These are phyloP conservation scores for Morpho deidamia DNA, from an alignment of 2,888 invertebrate genomes.

Conservation along the genomic window DNA sequence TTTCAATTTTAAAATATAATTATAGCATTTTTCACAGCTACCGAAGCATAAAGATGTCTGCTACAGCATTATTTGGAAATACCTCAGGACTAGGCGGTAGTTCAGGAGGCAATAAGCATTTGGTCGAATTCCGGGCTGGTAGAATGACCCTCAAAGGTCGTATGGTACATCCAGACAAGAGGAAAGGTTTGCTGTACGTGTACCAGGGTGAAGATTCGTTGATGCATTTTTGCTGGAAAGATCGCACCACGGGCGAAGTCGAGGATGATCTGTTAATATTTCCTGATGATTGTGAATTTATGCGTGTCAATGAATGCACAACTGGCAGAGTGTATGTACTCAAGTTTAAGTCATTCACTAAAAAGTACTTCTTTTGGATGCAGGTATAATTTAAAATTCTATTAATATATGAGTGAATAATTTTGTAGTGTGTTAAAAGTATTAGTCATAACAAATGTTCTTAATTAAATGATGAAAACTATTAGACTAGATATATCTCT, in stretches of 20 bases:
- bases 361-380: slow-evolving; percentile 98
- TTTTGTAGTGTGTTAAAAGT: not conserved
- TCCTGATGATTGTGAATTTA: slow-evolving; percentile 99
- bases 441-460: too few species aligned
- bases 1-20: too few species aligned
- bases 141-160: slow-evolving; percentile 97
- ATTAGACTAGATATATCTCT: too few species aligned
- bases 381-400: slow-evolving; percentile 80
- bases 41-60: slow-evolving; percentile 65
- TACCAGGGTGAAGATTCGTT: slow-evolving; percentile 98
- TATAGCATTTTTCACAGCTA: not conserved
- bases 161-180: slow-evolving; percentile 95
- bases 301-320: slow-evolving; percentile 95
- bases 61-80: slow-evolving; percentile 87
- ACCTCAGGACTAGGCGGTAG: slow-evolving; percentile 86
- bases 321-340: slow-evolving; percentile 97
- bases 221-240: slow-evolving; percentile 99
- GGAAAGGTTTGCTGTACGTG: slow-evolving; percentile 96
- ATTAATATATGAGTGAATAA: not conserved
- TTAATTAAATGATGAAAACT: too few species aligned
- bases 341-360: slow-evolving; percentile 95
- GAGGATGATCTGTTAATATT: slow-evolving; percentile 99
- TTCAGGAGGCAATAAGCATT: slow-evolving; percentile 90
- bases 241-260: slow-evolving; percentile 92
- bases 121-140: slow-evolving; percentile 97